Evolutionary conservation across 2,888 invertebrate genomes (phyloP), one percentile per base, ranked within the genome.

Genomic region (Agrochola lota): DNA sequence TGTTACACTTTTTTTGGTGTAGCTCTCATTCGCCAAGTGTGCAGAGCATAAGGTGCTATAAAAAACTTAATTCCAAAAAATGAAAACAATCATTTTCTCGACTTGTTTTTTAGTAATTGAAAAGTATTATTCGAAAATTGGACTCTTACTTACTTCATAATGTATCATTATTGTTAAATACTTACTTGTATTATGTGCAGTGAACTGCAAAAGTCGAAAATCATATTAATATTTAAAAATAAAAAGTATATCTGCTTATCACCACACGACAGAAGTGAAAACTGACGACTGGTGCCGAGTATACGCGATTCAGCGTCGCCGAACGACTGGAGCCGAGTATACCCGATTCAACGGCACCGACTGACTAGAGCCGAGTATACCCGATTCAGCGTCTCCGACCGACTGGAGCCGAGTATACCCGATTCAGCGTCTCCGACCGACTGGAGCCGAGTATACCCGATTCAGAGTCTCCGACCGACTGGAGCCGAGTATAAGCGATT

Each of bases 61-160:
- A 23, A 3, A 11, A n/a, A n/a, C 9, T 55, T 55, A 4, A 9
- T n/a, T 55, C 8, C 9, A 55, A 23, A 55, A 55, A 55, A 11
- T 23, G 55, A n/a, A 57, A 40, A 26, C 11, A 17, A 75, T 8
- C 9, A 17, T 43, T 30, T 30, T 55, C 30, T 63, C 8, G 17
- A 77, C 35, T 77, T 1, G 17, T 77, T 43, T 17, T 55, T 5
- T 46, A 77, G 77, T 63, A 52, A 17, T 23, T 74, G 5, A 62
- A 35, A 17, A 76, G 17, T 43, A 63, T 49, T 43, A n/a, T 9
- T 59, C 6, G 0, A 35, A 59, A 26, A 20, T 60, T 0, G 43
- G 17, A 43, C 17, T 26, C 17, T 35, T 17, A 71, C 35, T 35
- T 35, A 35, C 35, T 26, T 70, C 8, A 12, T 35, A 12, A 40